Base-by-base conservation (phyloP, 1,140 invertebrate species). In the Oncopeltus fasciatus region DNA sequence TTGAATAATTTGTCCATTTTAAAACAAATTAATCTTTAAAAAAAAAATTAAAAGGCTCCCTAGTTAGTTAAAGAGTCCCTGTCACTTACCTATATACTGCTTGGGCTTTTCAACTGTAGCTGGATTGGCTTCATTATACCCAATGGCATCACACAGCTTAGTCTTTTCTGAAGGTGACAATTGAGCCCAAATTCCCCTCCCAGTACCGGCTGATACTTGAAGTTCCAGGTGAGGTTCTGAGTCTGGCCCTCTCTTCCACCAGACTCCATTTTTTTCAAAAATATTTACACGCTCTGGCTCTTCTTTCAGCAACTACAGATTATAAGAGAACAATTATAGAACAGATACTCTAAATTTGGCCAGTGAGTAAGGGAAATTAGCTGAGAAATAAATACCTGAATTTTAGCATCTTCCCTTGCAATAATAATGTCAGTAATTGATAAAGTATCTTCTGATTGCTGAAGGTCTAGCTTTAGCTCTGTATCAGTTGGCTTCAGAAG, bases 391-490 rank as follows among this genome's bases (percentile, higher is more conserved):
- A 70, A 73, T 71, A 87, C 84, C 73, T 83, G 77, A 68, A 84
- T 78, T 70, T 85, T 84, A n/a, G 86, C 86, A 65, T 90, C 82
- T 72, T 89, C 85, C 66, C 87, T 78, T 0, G 87, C 88, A 62
- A 89, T 81, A 1, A 90, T 78, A 24, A 91, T 86, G 59, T 86
- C 88, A 44, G 84, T 73, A 28, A 90, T 82, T 47, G 82, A 81
- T 38, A 92, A 72, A 60, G 75, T 78, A 65, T 89, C 86, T 73
- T 91, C 88, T 53, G 85, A 79, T 66, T 85, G 81, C 69, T 86
- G 82, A 47, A 90, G 70, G 71, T 88, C 84, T 53, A 84, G 65
- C 68, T 84, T 86, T 20, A 87, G 70, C 69, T 86, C 83, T 1
- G 84, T 83, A 66, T 88, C 82, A 47, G 85, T 83, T 0, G 84